Conservation (phyloP, 2,797 vertebrate genomes). For the Melanotaenia trifasciata region DNA sequence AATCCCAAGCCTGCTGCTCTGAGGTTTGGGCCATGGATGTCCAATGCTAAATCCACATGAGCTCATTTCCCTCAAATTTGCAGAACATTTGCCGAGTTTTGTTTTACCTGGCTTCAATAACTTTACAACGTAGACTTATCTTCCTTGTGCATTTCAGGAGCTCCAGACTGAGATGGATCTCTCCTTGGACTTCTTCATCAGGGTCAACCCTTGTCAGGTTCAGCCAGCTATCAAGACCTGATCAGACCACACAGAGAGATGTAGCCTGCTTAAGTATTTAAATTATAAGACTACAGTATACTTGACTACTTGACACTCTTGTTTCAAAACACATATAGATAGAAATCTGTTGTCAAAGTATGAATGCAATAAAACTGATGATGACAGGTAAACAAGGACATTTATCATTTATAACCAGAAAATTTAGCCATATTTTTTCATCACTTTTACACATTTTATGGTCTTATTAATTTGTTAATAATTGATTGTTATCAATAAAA, state of each 20-base stretch:
- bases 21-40: background rate
- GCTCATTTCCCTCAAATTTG: background rate
- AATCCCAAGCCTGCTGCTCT: background rate
- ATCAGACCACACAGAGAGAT: conserved; percentile 14
- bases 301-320: background rate
- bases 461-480: no score
- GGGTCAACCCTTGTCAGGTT: conserved; percentile 88
- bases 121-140: conserved; percentile 83
- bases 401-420: background rate
- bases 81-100: background rate
- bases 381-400: background rate
- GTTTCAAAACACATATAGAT: no score
- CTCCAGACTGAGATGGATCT: conserved; percentile 87
- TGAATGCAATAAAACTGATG: background rate
- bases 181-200: conserved; percentile 91
- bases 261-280: background rate
- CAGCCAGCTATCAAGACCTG: conserved; percentile 91
- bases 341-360: background rate
- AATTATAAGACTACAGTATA: background rate
- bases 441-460: background rate
- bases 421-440: background rate
- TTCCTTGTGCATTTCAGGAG: conserved; percentile 77
- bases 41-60: background rate
- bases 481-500: background rate
- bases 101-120: conserved; percentile 89